phyloP scores from a whole-genome alignment of 1,140 invertebrate genomes.

The Drosophila tristis region DNA sequence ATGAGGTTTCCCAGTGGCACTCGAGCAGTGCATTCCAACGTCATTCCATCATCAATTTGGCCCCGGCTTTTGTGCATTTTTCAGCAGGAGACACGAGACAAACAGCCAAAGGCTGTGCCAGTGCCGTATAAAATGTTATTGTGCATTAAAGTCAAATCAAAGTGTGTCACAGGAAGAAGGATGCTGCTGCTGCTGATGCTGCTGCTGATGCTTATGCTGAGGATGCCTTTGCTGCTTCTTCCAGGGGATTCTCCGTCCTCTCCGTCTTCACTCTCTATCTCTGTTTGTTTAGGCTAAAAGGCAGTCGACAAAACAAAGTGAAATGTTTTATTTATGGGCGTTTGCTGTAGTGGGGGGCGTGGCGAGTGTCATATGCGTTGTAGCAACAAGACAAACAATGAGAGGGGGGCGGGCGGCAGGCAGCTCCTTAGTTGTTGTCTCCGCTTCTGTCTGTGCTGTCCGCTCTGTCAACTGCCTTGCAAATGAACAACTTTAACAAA shows the following conservation, averaged over 20 bases:
- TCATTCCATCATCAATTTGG: conserved; percentile 62
- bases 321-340: conserved; percentile 80
- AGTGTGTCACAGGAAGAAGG: conserved; percentile 53
- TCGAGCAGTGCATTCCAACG: conserved; percentile 57
- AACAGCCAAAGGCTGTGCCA: conserved; percentile 49
- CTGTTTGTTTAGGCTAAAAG: conserved; percentile 63
- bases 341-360: conserved; percentile 47
- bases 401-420: conserved; percentile 25
- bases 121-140: conserved; percentile 58
- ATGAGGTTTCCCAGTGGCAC: conserved; percentile 41
- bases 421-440: conserved; percentile 26
- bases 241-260: conserved; percentile 13
- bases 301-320: conserved; percentile 75
- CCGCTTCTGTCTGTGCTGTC: conserved; percentile 30
- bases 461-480: conserved; percentile 70
- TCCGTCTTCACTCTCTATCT: conserved; percentile 6
- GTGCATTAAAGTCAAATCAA: conserved; percentile 81
- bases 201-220: conserved; percentile 2
- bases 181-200: background rate
- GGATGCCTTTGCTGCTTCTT: conserved; percentile 11
- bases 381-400: conserved; percentile 77
- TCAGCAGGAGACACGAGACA: conserved; percentile 24
- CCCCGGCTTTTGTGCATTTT: conserved; percentile 58
- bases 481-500: conserved; percentile 82
- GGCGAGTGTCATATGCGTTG: conserved; percentile 76